Percentiles rank a stretch among this genome's conserved stretches.
These are phyloP conservation scores for Xanthia icteritia DNA, from an alignment of 2,888 invertebrate genomes.

Conservation along the genomic window DNA sequence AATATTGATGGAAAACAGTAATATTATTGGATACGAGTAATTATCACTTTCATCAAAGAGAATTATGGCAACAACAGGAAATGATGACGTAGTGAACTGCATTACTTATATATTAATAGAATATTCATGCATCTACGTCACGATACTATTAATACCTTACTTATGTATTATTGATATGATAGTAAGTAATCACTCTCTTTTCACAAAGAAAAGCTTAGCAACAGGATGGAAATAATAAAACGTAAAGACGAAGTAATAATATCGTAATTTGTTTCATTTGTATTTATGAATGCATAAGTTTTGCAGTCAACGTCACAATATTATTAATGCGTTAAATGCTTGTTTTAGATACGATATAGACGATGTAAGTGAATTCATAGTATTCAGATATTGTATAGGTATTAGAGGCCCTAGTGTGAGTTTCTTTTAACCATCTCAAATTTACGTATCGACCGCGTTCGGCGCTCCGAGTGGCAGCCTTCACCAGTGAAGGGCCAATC, in stretches of 20 bases:
- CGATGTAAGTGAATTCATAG: not conserved
- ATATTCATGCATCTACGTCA: not conserved
- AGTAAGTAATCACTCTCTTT: not conserved
- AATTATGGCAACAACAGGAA: not conserved
- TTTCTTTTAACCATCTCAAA: no score
- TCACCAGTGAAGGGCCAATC: no score
- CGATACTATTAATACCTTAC: not conserved
- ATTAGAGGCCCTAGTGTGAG: no score
- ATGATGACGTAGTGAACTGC: not conserved
- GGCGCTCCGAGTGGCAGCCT: no score
- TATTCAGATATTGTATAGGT: no score
- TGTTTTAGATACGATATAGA: not conserved
- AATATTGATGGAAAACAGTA: slow-evolving; percentile 27
- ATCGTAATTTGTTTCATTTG: no score
- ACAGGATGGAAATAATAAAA: not conserved
- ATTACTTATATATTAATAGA: slow-evolving; percentile 6
- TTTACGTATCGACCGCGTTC: no score
- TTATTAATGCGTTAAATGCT: not conserved
- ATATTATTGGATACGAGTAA: slow-evolving; percentile 1
- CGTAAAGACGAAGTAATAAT: not conserved
- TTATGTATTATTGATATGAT: not conserved
- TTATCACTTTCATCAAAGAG: slow-evolving; percentile 5
- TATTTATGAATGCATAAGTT: not conserved
- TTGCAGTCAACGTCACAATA: not conserved
- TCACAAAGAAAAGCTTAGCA: not conserved